Conservation (phyloP, 2,113 vertebrate species). For the Enhydra lutris region DNA sequence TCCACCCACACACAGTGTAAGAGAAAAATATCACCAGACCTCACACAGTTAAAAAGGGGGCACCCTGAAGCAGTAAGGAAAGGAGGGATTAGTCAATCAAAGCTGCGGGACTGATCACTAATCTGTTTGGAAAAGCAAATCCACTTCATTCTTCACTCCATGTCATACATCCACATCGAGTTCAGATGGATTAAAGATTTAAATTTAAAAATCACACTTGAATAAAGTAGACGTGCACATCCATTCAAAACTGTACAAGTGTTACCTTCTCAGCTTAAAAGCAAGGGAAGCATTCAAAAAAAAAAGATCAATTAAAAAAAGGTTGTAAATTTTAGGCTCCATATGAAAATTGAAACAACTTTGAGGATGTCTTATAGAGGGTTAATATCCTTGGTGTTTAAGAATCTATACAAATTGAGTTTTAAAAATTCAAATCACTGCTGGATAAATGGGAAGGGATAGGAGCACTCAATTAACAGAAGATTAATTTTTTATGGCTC, state of each 20-base stretch:
- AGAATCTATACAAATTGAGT: constrained; percentile 63
- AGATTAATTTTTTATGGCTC: constrained; percentile 78
- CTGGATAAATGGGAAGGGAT: constrained; percentile 59
- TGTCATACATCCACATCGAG: neutral
- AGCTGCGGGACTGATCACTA: neutral
- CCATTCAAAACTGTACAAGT: neutral
- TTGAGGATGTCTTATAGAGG: neutral
- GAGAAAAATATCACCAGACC: neutral
- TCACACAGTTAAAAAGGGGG: neutral
- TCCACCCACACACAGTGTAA: neutral
- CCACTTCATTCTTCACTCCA: constrained; percentile 45
- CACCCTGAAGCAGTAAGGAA: neutral
- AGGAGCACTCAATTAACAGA: constrained; percentile 74
- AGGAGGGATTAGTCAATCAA: neutral
- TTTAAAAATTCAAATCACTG: constrained; percentile 72
- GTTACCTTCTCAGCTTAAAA: constrained; percentile 3
- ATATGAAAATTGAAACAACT: constrained; percentile 1
- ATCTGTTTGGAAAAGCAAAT: constrained; percentile 48
- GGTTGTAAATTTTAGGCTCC: neutral
- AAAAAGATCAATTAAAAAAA: neutral
- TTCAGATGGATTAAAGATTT: constrained; percentile 51
- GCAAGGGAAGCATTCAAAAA: neutral
- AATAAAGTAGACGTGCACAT: constrained; percentile 32
- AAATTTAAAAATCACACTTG: constrained; percentile 57
- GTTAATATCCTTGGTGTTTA: constrained; percentile 62